Evolutionary conservation across 2,797 vertebrate species (phyloP).

Genomic region (Champsocephalus esox): DNA sequence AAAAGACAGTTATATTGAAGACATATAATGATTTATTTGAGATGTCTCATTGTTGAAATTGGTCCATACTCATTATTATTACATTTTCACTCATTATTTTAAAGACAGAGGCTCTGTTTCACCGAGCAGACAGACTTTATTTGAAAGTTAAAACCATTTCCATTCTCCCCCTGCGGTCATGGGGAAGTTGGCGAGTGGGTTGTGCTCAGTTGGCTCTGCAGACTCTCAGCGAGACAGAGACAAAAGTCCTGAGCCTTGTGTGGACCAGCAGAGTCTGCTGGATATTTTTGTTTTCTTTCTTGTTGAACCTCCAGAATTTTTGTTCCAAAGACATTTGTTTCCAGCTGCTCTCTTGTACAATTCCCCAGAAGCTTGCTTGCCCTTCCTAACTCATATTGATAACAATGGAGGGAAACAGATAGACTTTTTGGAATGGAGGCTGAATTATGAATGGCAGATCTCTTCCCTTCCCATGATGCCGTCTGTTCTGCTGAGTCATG

Average conservation of each 20-base stretch:
- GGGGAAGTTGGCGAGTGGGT: conserved; percentile 24
- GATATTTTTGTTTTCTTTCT: conserved; percentile 41
- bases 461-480: conserved; percentile 19
- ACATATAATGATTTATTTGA: conserved; percentile 5
- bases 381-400: conserved; percentile 38
- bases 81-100: conserved; percentile 30
- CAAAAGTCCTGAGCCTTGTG: conserved; percentile 35
- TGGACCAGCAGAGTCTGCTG: conserved; percentile 28
- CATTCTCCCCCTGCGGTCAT: conserved; percentile 35
- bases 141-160: conserved; percentile 48
- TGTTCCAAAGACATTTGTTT: conserved; percentile 27
- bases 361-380: conserved; percentile 12
- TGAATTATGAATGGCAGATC: conserved; percentile 7
- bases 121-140: conserved; percentile 27
- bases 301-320: conserved; percentile 31
- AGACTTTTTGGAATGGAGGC: conserved; percentile 18
- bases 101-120: conserved; percentile 12
- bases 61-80: background rate
- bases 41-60: conserved; percentile 19
- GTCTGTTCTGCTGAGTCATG: conserved; percentile 62
- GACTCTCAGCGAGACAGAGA: conserved; percentile 43
- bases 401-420: conserved; percentile 21
- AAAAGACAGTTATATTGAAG: conserved; percentile 9
- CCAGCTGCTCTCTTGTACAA: background rate
- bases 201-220: conserved; percentile 40